These are phyloP conservation scores for Ammospiza caudacuta DNA, from an alignment of 2,113 vertebrate genomes.

Conservation along the genomic window DNA sequence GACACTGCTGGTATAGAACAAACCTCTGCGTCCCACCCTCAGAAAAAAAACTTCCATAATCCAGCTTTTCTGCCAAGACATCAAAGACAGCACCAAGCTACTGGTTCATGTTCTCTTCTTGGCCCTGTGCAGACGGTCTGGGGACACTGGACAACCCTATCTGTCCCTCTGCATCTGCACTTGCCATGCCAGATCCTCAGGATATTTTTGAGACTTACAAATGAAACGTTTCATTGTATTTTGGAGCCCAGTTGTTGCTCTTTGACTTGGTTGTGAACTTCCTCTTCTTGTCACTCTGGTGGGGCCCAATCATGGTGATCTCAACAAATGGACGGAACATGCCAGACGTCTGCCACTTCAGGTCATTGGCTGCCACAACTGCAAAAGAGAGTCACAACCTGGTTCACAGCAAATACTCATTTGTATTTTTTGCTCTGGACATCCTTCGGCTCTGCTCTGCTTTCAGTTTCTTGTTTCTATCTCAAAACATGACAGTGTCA, in stretches of 20 bases:
- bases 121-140: neutral
- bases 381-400: conserved; percentile 38
- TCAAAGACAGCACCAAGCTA: neutral
- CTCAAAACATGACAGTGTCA: neutral
- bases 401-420: neutral
- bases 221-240: conserved; percentile 96
- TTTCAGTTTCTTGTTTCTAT: neutral
- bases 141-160: neutral
- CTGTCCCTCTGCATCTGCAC: neutral
- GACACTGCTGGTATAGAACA: neutral
- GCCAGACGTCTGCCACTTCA: conserved; percentile 96
- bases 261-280: conserved; percentile 98
- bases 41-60: neutral
- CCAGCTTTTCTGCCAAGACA: neutral
- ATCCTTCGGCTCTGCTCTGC: neutral
- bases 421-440: neutral
- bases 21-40: neutral
- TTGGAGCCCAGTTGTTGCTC: conserved; percentile 98
- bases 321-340: conserved; percentile 99
- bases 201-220: conserved; percentile 82
- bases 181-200: neutral
- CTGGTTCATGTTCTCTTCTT: neutral
- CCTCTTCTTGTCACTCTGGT: conserved; percentile 95
- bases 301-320: conserved; percentile 93
- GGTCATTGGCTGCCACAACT: conserved; percentile 93